Evolutionary conservation across 2,888 invertebrate species (phyloP).

Genomic region (Polymixis lichenea): DNA sequence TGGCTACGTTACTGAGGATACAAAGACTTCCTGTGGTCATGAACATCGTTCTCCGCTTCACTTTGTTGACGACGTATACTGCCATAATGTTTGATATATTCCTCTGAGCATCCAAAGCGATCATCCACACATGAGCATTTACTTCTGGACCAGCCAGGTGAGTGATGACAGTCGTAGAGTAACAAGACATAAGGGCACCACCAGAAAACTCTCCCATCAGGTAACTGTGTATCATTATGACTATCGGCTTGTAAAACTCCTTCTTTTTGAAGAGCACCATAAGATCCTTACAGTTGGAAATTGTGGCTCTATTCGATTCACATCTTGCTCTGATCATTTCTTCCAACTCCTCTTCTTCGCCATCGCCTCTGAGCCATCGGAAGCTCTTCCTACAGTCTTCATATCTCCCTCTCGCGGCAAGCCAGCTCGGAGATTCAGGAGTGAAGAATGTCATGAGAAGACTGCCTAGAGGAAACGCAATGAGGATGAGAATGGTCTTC

Average conservation of each 20-base stretch:
- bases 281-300: constrained; percentile 52
- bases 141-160: constrained; percentile 88
- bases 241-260: constrained; percentile 90
- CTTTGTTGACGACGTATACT: constrained; percentile 89
- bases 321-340: constrained; percentile 78
- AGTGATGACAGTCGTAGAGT: constrained; percentile 90
- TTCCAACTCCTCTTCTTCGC: constrained; percentile 82
- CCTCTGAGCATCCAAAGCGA: constrained; percentile 91
- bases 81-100: constrained; percentile 89
- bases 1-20: constrained; percentile 85
- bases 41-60: constrained; percentile 90
- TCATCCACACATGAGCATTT: constrained; percentile 91
- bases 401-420: constrained; percentile 88
- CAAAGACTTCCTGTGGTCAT: constrained; percentile 90
- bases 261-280: constrained; percentile 73
- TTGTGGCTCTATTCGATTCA: constrained; percentile 59
- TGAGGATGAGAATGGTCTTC: constrained; percentile 86
- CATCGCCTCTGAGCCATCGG: constrained; percentile 89
- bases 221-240: constrained; percentile 90
- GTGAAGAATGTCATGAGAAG: constrained; percentile 80
- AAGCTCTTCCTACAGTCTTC: constrained; percentile 90
- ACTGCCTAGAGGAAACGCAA: constrained; percentile 83
- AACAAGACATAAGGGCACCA: constrained; percentile 91
- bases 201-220: constrained; percentile 91
- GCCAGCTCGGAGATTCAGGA: constrained; percentile 92